Evolutionary conservation across 2,888 invertebrate genomes (phyloP), one percentile per base, ranked within the genome.

Genomic region (Ceriagrion tenellum): DNA sequence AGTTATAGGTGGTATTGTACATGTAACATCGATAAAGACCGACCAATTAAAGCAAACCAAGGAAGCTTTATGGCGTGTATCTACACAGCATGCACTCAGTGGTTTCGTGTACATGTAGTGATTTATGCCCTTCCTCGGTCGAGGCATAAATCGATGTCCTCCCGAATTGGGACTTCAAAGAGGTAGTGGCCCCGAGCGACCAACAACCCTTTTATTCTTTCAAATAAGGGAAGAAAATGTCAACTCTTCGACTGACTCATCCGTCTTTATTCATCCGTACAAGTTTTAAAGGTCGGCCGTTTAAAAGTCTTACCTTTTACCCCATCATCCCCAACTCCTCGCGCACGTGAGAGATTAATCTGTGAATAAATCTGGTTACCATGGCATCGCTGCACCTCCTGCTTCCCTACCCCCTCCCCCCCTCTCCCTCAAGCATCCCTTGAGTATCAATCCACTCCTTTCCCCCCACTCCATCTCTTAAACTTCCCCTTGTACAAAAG

Each of bases 381-480:
- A 69, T n/a, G 69, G 69, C 69, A 69, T n/a, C 26, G 81, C 81
- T 81, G 81, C 81, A 81, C 81, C n/a, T 69, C 26, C 69, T 69
- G 23, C 26, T 26, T 26, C 69, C 81, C 81, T 1, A 12, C 13
- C 81, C 81, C 8, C 35, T 8, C 30, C 0, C 81, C 30, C 26
- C n/a, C 3, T 69, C n/a, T 8, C 10, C 69, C 20, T 26, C 26
- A 26, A 23, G 69, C 69, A 69, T 69, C n/a, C 69, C n/a, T 23
- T n/a, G 4, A 4, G 47, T 8, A 47, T 47, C 47, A 47, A 47
- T 2, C 69, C 69, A 10, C 69, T 26, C 69, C 20, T 0, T 26
- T 10, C 26, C 26, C 20, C n/a, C 69, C n/a, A 1, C 69, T 69
- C 69, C 23, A 69, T 26, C 10, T 12, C 69, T 59, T 59, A 59